Evolutionary conservation across 2,113 vertebrate species (phyloP).

Genomic region (Numenius arquata): DNA sequence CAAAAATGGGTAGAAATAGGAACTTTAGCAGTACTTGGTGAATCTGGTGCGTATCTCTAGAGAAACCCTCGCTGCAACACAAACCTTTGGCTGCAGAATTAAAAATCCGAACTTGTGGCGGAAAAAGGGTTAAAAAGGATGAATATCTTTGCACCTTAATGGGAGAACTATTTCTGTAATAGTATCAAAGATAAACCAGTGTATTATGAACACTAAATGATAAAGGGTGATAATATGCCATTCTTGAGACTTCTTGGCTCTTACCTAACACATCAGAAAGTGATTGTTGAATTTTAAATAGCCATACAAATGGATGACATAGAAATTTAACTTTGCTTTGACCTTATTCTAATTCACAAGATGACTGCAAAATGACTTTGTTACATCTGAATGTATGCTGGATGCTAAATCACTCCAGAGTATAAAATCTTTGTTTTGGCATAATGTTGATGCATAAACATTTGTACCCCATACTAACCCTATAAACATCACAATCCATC

Average conservation of each 20-base stretch:
- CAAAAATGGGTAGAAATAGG: background rate
- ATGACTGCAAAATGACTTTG: slow-evolving; percentile 85
- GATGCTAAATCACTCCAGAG: slow-evolving; percentile 88
- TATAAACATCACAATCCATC: slow-evolving; percentile 97
- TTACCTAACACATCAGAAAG: slow-evolving; percentile 94
- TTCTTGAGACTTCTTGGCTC: slow-evolving; percentile 90
- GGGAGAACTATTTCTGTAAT: slow-evolving; percentile 80
- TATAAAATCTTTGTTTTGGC: slow-evolving; percentile 91
- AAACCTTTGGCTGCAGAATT: slow-evolving; percentile 54
- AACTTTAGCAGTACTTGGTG: background rate
- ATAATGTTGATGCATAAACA: slow-evolving; percentile 89
- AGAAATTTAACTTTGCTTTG: slow-evolving; percentile 89
- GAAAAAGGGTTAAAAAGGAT: slow-evolving; percentile 76
- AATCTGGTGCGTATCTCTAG: background rate
- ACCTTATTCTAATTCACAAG: slow-evolving; percentile 88
- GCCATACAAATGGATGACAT: slow-evolving; percentile 86
- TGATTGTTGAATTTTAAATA: slow-evolving; percentile 93
- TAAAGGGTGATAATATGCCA: slow-evolving; percentile 83
- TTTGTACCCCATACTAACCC: slow-evolving; percentile 89
- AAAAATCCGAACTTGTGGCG: slow-evolving; percentile 40
- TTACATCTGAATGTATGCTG: slow-evolving; percentile 84
- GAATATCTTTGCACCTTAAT: slow-evolving; percentile 82
- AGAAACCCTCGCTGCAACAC: background rate
- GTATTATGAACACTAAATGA: slow-evolving; percentile 83
- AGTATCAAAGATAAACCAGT: slow-evolving; percentile 85